A percentile compares a stretch with the other conserved stretches of the same genome.
These are phyloP conservation scores for Ectropis grisescens DNA, from an alignment of 1,140 invertebrate genomes.

Conservation along the genomic window DNA sequence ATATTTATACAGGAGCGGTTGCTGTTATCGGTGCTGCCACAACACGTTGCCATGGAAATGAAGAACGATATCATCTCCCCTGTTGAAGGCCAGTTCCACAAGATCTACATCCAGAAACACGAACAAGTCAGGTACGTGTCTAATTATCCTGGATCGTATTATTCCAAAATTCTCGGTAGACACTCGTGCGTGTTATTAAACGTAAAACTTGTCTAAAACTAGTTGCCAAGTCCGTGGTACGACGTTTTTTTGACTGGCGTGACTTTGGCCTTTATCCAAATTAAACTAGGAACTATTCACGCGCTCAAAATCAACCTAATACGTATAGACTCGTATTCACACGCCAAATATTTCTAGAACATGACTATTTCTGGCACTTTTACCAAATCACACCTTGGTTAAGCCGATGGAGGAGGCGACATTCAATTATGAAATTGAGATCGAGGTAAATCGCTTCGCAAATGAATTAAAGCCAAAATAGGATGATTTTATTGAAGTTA, in stretches of 20 bases:
- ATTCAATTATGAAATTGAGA: background rate
- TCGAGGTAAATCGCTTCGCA: too few relatives aligned
- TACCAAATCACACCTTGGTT: too few relatives aligned
- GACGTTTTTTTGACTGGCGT: slow-evolving; percentile 4
- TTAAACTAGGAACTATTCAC: slow-evolving; percentile 10
- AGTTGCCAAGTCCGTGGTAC: too few relatives aligned
- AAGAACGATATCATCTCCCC: slow-evolving; percentile 93
- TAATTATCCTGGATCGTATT: background rate
- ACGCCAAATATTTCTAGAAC: too few relatives aligned
- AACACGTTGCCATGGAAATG: slow-evolving; percentile 97
- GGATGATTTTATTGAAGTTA: too few relatives aligned
- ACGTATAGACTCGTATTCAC: background rate
- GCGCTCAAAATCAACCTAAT: background rate
- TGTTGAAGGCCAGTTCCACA: slow-evolving; percentile 93
- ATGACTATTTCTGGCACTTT: too few relatives aligned
- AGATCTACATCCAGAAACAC: slow-evolving; percentile 96
- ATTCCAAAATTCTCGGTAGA: too few relatives aligned
- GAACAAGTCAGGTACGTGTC: slow-evolving; percentile 89
- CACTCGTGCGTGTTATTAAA: too few relatives aligned
- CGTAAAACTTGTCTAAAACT: too few relatives aligned
- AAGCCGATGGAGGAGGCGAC: too few relatives aligned
- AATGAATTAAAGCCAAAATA: too few relatives aligned
- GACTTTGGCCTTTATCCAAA: slow-evolving; percentile 20
- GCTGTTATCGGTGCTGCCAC: slow-evolving; percentile 91
- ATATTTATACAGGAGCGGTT: slow-evolving; percentile 85